Conservation (phyloP, 1,140 invertebrate species). For the Metopolophium dirhodum region DNA sequence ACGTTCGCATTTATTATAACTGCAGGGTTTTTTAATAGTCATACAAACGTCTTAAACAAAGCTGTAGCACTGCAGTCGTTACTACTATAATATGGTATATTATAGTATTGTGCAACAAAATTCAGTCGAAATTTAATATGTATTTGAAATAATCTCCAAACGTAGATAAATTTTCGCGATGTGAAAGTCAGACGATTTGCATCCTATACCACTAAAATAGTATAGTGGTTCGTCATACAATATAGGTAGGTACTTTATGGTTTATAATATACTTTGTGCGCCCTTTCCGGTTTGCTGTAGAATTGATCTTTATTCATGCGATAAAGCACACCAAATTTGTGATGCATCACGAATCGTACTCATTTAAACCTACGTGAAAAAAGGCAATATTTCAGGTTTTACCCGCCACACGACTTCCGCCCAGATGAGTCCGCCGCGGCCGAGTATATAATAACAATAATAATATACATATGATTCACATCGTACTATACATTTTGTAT, state of each 20-base stretch:
- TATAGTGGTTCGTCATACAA: not conserved
- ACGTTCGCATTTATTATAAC: not conserved
- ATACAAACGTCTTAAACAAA: not conserved
- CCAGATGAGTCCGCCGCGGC: not conserved
- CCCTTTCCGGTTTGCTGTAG: not conserved
- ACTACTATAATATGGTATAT: no score
- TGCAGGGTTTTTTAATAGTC: not conserved
- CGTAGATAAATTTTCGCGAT: not conserved
- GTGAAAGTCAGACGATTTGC: not conserved
- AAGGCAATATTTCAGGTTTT: conserved; percentile 5
- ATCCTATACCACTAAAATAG: no score
- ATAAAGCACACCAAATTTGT: not conserved
- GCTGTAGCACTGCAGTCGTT: not conserved
- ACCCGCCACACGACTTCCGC: not conserved
- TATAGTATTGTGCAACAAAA: not conserved
- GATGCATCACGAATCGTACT: conserved; percentile 1
- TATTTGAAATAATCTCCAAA: not conserved
- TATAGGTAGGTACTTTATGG: not conserved
- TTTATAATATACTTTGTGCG: not conserved
- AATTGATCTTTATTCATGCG: not conserved
- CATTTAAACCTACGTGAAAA: not conserved
- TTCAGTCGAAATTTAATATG: not conserved
- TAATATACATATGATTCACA: not conserved
- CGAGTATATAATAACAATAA: not conserved
- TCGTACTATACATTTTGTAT: not conserved